phyloP scores from a whole-genome alignment of 2,113 vertebrate genomes.

The Paramormyrops kingsleyae region DNA sequence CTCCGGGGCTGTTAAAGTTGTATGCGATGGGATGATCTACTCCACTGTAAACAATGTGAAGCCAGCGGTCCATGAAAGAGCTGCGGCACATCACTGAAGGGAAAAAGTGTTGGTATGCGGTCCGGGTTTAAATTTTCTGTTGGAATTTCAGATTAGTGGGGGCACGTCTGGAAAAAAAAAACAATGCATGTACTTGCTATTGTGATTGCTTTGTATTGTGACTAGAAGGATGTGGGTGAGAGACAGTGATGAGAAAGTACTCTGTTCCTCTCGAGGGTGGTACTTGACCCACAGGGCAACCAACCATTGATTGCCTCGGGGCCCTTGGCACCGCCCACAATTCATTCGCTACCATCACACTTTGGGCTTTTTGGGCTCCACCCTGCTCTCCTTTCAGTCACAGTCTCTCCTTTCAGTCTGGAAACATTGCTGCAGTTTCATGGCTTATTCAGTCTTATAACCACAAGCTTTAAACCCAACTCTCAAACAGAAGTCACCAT shows the following conservation, averaged over 20 bases:
- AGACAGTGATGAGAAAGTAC: conserved; percentile 32
- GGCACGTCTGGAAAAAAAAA: not conserved
- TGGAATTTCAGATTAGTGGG: not conserved
- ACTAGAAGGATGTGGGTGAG: conserved; percentile 44
- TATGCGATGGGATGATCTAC: not conserved
- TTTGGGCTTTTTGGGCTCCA: not conserved
- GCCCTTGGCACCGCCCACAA: not conserved
- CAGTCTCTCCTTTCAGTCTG: not conserved
- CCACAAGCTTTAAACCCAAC: not conserved
- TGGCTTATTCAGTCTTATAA: not conserved
- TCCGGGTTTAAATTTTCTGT: not conserved
- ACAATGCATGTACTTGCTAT: conserved; percentile 28
- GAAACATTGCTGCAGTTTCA: not conserved
- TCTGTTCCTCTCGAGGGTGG: conserved; percentile 22
- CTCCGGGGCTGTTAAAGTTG: not conserved
- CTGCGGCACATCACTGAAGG: not conserved
- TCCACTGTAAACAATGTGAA: not conserved
- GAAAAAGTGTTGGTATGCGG: not conserved
- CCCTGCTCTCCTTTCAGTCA: not conserved
- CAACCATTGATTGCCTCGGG: conserved; percentile 6
- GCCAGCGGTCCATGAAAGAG: not conserved
- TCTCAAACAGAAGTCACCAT: no score
- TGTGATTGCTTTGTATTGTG: conserved; percentile 42
- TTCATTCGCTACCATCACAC: not conserved
- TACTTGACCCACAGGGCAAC: conserved; percentile 34